Evolutionary conservation across 2,888 invertebrate species (phyloP).

Genomic region (Ceriagrion tenellum): DNA sequence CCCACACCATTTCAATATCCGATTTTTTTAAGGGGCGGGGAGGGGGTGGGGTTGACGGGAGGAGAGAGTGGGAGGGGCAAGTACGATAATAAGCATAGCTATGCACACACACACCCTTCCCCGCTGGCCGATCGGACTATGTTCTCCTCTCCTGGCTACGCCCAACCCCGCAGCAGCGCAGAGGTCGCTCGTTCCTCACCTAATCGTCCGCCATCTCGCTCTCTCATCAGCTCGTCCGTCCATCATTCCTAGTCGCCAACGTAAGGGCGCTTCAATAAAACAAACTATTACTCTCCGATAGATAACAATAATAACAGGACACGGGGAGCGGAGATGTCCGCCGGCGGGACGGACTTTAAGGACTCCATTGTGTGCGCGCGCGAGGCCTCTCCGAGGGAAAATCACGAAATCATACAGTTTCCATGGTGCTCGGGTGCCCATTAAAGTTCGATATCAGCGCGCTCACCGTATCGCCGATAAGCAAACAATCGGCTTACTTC

Average conservation of each 20-base stretch:
- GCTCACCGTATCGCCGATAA: conserved; percentile 40
- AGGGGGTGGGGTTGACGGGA: too few relatives aligned
- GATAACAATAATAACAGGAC: conserved; percentile 4
- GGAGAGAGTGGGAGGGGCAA: neutral
- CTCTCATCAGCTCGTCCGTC: conserved; percentile 42
- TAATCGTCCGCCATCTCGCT: conserved; percentile 36
- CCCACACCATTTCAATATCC: too few relatives aligned
- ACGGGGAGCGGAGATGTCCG: neutral
- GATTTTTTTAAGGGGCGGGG: too few relatives aligned
- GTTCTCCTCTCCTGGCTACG: neutral
- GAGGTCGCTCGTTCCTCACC: neutral
- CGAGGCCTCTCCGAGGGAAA: neutral
- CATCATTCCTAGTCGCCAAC: conserved; percentile 1
- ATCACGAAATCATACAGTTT: conserved; percentile 54
- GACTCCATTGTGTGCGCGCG: conserved; percentile 23
- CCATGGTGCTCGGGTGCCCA: conserved; percentile 40
- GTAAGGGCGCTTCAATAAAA: conserved; percentile 53
- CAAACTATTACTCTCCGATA: conserved; percentile 61
- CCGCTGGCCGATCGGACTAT: neutral
- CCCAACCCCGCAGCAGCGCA: neutral
- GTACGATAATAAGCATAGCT: neutral
- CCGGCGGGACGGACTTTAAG: neutral
- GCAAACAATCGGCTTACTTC: conserved; percentile 10
- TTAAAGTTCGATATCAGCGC: neutral
- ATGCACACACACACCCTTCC: too few relatives aligned